Conservation (phyloP, 2,888 invertebrate genomes). For the Lasioglossum vierecki region DNA sequence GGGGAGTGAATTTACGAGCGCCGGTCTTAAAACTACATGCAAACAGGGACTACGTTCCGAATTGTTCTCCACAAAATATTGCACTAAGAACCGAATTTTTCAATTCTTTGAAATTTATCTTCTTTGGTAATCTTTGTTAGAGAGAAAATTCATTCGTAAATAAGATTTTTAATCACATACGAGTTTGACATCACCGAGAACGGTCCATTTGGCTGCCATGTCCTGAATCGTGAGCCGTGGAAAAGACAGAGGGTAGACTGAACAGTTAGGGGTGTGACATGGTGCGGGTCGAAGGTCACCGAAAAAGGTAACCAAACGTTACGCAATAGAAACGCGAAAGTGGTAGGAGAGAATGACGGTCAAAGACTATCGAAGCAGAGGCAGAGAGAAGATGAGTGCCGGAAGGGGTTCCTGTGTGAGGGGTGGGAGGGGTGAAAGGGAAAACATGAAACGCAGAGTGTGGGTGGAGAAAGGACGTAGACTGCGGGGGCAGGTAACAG, state of each 20-base stretch:
- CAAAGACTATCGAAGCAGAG: constrained; percentile 45
- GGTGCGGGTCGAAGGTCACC: constrained; percentile 41
- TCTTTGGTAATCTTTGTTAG: no score
- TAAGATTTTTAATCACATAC: no score
- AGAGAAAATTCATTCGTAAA: no score
- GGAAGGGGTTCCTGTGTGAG: constrained; percentile 29
- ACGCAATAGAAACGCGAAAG: constrained; percentile 27
- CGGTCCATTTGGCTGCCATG: background rate
- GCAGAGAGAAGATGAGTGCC: constrained; percentile 34
- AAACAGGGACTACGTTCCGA: background rate
- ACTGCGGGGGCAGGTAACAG: constrained; percentile 68
- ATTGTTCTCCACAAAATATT: background rate
- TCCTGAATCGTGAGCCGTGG: background rate
- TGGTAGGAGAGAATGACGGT: constrained; percentile 37
- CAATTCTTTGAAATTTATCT: no score
- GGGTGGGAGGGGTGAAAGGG: constrained; percentile 31
- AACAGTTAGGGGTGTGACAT: background rate
- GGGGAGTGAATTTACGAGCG: background rate
- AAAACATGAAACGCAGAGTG: constrained; percentile 55
- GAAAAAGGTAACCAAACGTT: constrained; percentile 30
- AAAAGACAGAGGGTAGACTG: background rate
- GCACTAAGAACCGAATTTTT: background rate
- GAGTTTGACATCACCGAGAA: background rate
- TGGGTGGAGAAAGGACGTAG: constrained; percentile 34
- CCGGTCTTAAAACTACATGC: background rate